These are phyloP conservation scores for Manis pentadactyla DNA, from an alignment of 2,797 vertebrate species.

Conservation along the genomic window DNA sequence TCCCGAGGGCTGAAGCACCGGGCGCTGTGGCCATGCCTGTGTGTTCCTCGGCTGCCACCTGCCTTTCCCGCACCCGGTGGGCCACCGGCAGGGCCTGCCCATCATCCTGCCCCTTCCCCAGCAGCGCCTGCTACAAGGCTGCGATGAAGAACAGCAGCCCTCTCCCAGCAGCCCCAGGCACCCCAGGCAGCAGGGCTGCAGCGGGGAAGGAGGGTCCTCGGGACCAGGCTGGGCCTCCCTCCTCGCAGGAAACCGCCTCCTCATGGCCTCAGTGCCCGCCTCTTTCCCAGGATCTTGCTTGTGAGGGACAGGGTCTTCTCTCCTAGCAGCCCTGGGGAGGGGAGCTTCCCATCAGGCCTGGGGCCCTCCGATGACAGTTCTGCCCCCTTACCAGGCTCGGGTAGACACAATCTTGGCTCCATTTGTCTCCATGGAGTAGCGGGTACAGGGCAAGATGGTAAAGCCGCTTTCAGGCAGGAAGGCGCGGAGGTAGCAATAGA, in stretches of 20 bases:
- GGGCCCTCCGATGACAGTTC: background rate
- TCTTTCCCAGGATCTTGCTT: too few species aligned
- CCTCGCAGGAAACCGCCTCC: background rate
- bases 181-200: background rate
- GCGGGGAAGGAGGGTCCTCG: background rate
- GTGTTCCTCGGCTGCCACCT: fast-evolving
- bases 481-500: conserved; percentile 94
- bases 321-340: background rate
- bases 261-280: background rate
- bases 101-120: background rate
- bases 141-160: too few species aligned
- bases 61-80: background rate
- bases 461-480: conserved; percentile 96
- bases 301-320: background rate
- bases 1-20: fast-evolving
- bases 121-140: too few species aligned
- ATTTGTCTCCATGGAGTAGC: conserved; percentile 96
- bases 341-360: fast-evolving
- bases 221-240: background rate
- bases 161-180: background rate
- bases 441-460: conserved; percentile 92
- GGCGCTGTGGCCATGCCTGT: background rate
- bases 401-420: conserved; percentile 95
- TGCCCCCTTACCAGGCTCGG: conserved; percentile 89
- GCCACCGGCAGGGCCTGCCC: background rate